Percentiles rank a stretch among this genome's conserved stretches.
phyloP scores from a whole-genome alignment of 2,113 vertebrate genomes.

The human region DNA sequence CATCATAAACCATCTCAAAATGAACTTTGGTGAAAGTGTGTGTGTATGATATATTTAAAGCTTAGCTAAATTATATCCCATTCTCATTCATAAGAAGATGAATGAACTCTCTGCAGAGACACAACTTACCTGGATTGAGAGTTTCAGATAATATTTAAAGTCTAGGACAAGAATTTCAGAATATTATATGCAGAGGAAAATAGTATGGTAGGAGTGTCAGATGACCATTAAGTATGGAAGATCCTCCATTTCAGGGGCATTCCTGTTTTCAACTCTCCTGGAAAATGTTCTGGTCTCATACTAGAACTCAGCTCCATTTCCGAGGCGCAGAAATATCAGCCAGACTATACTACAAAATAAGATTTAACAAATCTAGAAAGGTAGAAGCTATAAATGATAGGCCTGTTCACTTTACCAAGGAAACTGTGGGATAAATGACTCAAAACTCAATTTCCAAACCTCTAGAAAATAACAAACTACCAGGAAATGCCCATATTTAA shows the following conservation, averaged over 20 bases:
- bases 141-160: neutral
- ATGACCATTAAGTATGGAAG: neutral
- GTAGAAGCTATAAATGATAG: constrained; percentile 34
- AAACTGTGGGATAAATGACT: constrained; percentile 24
- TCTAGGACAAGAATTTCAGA: neutral
- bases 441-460: constrained; percentile 60
- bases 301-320: constrained; percentile 19
- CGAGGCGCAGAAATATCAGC: neutral
- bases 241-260: neutral
- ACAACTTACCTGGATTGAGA: neutral
- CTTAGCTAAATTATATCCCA: neutral
- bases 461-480: constrained; percentile 23
- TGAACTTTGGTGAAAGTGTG: neutral
- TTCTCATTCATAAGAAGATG: neutral
- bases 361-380: neutral
- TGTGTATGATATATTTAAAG: neutral
- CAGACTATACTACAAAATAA: neutral
- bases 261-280: constrained; percentile 12
- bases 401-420: constrained; percentile 31
- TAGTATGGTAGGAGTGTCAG: neutral
- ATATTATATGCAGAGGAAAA: neutral
- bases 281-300: constrained; percentile 1
- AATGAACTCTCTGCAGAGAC: neutral
- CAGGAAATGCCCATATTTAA: constrained; percentile 42
- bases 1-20: neutral